Evolutionary conservation across 2,113 vertebrate genomes (phyloP).

Genomic region (Psilopsiagon aurifrons): DNA sequence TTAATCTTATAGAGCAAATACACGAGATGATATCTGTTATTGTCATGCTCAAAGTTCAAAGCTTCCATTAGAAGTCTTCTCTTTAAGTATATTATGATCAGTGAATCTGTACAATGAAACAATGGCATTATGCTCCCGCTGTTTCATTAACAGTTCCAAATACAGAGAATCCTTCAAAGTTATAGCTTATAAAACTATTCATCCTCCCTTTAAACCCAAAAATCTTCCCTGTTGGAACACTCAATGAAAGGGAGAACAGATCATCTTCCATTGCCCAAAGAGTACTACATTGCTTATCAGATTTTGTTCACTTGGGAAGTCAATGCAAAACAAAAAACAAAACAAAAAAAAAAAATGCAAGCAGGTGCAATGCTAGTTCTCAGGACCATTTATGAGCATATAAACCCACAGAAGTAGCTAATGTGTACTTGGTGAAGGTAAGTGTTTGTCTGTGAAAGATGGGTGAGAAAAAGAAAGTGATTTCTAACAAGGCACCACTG

Average conservation of each 20-base stretch:
- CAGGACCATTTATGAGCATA: neutral
- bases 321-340: neutral
- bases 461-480: neutral
- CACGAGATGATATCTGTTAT: neutral
- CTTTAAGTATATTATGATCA: neutral
- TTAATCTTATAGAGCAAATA: neutral
- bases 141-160: neutral
- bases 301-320: neutral
- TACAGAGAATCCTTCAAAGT: neutral
- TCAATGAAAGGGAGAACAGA: neutral
- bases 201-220: neutral
- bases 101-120: neutral
- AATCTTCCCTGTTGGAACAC: neutral
- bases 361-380: neutral
- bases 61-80: neutral
- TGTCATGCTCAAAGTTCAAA: neutral
- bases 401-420: neutral
- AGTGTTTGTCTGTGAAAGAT: neutral
- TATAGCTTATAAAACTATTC: neutral
- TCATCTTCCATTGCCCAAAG: neutral
- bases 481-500: neutral
- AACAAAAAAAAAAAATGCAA: neutral
- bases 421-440: neutral
- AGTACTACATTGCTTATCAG: neutral
- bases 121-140: neutral